These are phyloP conservation scores for Amitus sp. DNA, from an alignment of 2,888 invertebrate genomes.

Conservation along the genomic window DNA sequence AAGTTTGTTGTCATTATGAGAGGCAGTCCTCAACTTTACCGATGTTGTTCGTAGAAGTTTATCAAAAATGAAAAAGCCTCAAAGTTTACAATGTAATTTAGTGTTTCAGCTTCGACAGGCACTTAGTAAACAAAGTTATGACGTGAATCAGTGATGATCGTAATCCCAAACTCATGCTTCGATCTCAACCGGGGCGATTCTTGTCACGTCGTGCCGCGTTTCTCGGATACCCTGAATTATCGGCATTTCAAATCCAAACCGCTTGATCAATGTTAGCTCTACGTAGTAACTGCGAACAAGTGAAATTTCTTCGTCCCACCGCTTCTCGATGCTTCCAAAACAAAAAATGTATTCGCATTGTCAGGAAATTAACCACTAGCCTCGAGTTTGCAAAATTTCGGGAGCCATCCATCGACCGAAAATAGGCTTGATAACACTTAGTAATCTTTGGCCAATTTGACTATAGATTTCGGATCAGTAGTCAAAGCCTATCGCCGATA, in stretches of 20 bases:
- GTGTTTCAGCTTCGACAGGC: conserved; percentile 32
- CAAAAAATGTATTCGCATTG: background rate
- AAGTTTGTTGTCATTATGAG: background rate
- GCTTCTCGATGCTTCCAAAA: no score
- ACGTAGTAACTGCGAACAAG: conserved; percentile 3
- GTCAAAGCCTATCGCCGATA: no score
- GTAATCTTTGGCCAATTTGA: no score
- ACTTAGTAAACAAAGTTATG: conserved; percentile 41
- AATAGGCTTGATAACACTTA: no score
- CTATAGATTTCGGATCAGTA: no score
- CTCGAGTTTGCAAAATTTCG: no score
- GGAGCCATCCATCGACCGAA: no score
- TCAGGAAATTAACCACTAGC: no score
- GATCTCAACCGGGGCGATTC: conserved; percentile 34
- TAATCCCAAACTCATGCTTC: conserved; percentile 39
- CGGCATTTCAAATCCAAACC: conserved; percentile 33
- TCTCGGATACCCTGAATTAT: conserved; percentile 38
- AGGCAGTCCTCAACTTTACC: no score
- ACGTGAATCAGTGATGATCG: conserved; percentile 40
- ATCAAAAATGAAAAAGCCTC: background rate
- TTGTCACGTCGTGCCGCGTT: conserved; percentile 36
- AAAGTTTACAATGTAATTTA: conserved; percentile 27
- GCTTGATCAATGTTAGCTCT: conserved; percentile 28
- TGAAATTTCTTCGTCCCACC: background rate
- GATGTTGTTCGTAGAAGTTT: no score